phyloP scores from a whole-genome alignment of 2,888 invertebrate genomes.

The Sinotaia quadrata region DNA sequence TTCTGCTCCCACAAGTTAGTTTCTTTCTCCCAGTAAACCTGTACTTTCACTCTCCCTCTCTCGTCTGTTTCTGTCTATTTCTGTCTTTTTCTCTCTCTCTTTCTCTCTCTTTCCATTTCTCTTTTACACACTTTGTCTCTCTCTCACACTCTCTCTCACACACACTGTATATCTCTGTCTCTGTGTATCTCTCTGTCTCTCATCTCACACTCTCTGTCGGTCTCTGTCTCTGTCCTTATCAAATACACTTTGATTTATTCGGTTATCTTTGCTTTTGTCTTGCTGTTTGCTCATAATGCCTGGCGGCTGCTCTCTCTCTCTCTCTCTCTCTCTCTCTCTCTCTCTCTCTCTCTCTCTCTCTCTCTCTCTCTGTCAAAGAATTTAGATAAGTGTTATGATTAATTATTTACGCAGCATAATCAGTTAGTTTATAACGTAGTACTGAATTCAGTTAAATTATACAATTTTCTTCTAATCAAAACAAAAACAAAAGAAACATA shows the following conservation, averaged over 20 bases:
- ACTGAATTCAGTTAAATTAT: too few relatives aligned
- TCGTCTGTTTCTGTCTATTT: too few relatives aligned
- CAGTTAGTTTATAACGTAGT: too few relatives aligned
- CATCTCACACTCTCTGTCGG: not conserved
- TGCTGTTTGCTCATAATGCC: not conserved
- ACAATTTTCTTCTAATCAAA: too few relatives aligned
- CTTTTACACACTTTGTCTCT: not conserved
- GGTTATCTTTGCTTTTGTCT: not conserved
- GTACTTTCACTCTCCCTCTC: too few relatives aligned
- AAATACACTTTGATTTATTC: not conserved
- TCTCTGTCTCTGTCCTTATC: not conserved
- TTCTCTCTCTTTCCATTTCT: not conserved
- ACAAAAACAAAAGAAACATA: too few relatives aligned
- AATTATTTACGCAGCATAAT: too few relatives aligned
- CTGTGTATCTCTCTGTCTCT: not conserved
- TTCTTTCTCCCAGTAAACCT: too few relatives aligned
- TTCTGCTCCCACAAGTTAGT: too few relatives aligned
- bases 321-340: slow-evolving; percentile 11
- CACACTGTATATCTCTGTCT: not conserved
- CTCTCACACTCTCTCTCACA: slow-evolving; percentile 2
- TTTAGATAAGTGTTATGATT: too few relatives aligned
- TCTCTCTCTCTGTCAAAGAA: not conserved
- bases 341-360: not conserved
- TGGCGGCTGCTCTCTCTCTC: not conserved
- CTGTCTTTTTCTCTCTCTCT: not conserved